phyloP scores from a whole-genome alignment of 2,888 invertebrate genomes.

The Pristionchus fissidentatus region DNA sequence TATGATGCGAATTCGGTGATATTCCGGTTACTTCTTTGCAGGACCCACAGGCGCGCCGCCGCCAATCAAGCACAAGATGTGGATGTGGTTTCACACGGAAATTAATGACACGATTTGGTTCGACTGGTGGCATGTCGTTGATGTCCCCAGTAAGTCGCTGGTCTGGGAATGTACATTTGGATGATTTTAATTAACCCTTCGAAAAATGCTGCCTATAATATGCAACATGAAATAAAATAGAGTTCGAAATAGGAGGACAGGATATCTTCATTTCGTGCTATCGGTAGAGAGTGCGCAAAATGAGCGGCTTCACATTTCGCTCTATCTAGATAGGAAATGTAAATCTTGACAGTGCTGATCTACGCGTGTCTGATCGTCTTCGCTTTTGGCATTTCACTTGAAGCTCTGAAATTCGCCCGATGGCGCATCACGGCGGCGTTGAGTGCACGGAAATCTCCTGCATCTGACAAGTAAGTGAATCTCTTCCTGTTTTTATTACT shows the following conservation, averaged over 20 bases:
- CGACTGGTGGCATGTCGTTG: conserved; percentile 67
- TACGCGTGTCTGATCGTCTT: conserved; percentile 65
- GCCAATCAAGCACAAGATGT: conserved; percentile 61
- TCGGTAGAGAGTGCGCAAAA: no score
- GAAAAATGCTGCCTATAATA: no score
- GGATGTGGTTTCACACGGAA: conserved; percentile 74
- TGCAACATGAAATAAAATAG: no score
- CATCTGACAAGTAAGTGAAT: not conserved
- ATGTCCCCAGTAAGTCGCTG: conserved; percentile 65
- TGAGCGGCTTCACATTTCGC: no score
- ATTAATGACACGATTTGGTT: conserved; percentile 72
- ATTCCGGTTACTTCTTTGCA: no score
- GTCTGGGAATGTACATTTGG: no score
- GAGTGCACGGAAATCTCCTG: no score
- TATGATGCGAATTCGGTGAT: no score
- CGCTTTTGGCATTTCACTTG: conserved; percentile 61
- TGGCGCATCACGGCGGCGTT: conserved; percentile 51
- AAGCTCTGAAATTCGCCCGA: conserved; percentile 66
- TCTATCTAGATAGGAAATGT: no score
- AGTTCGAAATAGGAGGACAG: no score
- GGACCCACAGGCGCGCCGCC: not conserved
- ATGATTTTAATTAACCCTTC: no score
- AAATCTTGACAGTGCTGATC: conserved; percentile 70
- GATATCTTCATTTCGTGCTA: conserved; percentile 7
- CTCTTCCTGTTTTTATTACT: conserved; percentile 21